Evolutionary conservation across 2,113 vertebrate genomes (phyloP).

Genomic region (Gallinago media): DNA sequence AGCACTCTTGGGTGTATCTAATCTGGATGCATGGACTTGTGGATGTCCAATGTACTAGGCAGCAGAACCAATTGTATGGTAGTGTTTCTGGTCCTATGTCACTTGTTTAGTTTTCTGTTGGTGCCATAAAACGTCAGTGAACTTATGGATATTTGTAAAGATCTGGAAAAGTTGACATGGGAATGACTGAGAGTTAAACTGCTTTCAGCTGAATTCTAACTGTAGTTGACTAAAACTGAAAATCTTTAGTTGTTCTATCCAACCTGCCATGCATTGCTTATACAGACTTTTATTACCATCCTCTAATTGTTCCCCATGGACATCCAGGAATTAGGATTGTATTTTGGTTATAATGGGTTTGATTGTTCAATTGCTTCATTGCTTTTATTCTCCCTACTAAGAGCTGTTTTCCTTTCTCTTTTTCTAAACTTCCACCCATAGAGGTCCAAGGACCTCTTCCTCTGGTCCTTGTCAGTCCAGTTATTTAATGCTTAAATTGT

Average conservation of each 20-base stretch:
- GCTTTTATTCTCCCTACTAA: not conserved
- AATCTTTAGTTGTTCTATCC: not conserved
- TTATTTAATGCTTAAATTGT: not conserved
- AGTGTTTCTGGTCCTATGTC: not conserved
- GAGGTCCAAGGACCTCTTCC: not conserved
- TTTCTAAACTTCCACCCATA: not conserved
- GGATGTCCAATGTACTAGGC: not conserved
- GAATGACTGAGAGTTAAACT: not conserved
- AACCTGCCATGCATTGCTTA: fast-evolving
- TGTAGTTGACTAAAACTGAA: not conserved
- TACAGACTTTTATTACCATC: not conserved
- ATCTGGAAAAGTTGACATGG: not conserved
- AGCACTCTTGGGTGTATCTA: no score
- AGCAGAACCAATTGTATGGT: not conserved
- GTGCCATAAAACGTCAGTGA: not conserved
- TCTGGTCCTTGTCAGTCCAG: not conserved
- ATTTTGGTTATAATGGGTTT: not conserved
- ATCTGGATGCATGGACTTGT: no score
- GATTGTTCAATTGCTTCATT: not conserved
- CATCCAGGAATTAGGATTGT: not conserved
- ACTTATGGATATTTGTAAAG: not conserved
- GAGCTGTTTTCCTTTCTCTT: fast-evolving
- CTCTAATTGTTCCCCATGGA: not conserved
- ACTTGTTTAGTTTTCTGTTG: not conserved
- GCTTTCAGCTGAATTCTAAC: not conserved